Evolutionary conservation across 2,888 invertebrate genomes (phyloP).

Genomic region (Cremastinae sp.): DNA sequence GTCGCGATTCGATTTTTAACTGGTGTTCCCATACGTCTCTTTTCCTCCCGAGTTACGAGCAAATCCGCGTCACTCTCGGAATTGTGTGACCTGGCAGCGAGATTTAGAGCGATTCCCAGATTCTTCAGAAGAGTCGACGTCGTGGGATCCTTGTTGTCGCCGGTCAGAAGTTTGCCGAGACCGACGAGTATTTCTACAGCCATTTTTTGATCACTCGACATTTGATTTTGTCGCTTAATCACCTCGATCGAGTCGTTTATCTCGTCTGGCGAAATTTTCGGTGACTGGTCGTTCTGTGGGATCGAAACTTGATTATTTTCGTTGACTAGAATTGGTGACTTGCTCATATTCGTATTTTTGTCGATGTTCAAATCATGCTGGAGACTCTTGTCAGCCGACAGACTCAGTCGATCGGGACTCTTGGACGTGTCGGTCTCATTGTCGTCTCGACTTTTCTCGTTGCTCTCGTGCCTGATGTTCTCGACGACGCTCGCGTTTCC

Average conservation of each 20-base stretch:
- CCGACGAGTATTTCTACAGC: constrained; percentile 68
- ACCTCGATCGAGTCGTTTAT: constrained; percentile 39
- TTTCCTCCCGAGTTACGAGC: constrained; percentile 16
- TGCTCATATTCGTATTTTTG: constrained; percentile 63
- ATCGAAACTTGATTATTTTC: constrained; percentile 42
- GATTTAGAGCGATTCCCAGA: constrained; percentile 68
- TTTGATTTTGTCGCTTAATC: constrained; percentile 41
- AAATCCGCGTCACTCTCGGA: constrained; percentile 34
- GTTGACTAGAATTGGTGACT: constrained; percentile 57
- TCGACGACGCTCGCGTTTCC: constrained; percentile 34
- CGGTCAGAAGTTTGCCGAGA: constrained; percentile 69
- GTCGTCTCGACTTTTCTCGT: constrained; percentile 64
- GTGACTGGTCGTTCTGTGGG: background rate
- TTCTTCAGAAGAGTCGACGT: constrained; percentile 67
- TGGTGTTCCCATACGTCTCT: constrained; percentile 24
- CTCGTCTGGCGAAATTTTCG: constrained; percentile 30
- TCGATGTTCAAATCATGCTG: constrained; percentile 58
- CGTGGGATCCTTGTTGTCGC: constrained; percentile 64
- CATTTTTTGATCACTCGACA: constrained; percentile 64
- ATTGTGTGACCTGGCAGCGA: constrained; percentile 61
- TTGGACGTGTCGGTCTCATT: constrained; percentile 45
- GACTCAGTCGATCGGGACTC: constrained; percentile 50
- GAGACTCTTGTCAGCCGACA: constrained; percentile 34
- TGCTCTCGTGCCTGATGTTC: constrained; percentile 50
- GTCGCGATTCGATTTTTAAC: constrained; percentile 44